phyloP scores from a whole-genome alignment of 2,888 invertebrate genomes.

The Sarcophaga variegata region DNA sequence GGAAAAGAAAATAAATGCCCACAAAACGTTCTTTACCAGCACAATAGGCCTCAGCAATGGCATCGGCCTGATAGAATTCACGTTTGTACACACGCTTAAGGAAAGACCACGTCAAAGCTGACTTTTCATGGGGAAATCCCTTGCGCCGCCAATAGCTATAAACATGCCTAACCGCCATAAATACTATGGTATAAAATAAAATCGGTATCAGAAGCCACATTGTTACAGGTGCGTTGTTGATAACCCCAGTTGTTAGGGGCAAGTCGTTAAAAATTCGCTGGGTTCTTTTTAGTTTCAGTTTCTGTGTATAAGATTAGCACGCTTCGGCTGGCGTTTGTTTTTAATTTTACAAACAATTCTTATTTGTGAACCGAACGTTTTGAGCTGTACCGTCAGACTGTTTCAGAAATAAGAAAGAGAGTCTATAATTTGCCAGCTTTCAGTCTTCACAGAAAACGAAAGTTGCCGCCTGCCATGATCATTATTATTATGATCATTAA shows the following conservation, averaged over 20 bases:
- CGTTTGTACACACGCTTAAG: slow-evolving; percentile 74
- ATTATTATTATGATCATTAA: background rate
- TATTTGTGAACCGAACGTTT: slow-evolving; percentile 44
- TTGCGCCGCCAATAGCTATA: slow-evolving; percentile 78
- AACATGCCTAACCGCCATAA: slow-evolving; percentile 76
- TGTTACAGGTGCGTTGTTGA: slow-evolving; percentile 9
- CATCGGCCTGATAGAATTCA: slow-evolving; percentile 77
- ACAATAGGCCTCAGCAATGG: slow-evolving; percentile 75
- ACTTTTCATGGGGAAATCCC: slow-evolving; percentile 76
- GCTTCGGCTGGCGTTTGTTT: background rate
- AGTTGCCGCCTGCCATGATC: slow-evolving; percentile 43
- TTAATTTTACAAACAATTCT: background rate
- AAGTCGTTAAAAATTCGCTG: slow-evolving; percentile 10
- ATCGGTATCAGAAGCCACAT: slow-evolving; percentile 79
- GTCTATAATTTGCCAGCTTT: slow-evolving; percentile 41
- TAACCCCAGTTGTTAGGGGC: background rate
- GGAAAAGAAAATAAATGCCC: slow-evolving; percentile 86
- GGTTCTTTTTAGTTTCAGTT: background rate
- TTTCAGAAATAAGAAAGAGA: slow-evolving; percentile 49
- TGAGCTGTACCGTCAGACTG: slow-evolving; percentile 59
- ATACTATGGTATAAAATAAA: slow-evolving; percentile 73
- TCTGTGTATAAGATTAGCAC: background rate
- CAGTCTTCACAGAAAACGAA: slow-evolving; percentile 59
- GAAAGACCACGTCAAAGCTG: slow-evolving; percentile 73
- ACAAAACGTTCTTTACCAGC: slow-evolving; percentile 80